Base-by-base conservation (phyloP, 2,888 invertebrate species). In the Serrognathus titanus region DNA sequence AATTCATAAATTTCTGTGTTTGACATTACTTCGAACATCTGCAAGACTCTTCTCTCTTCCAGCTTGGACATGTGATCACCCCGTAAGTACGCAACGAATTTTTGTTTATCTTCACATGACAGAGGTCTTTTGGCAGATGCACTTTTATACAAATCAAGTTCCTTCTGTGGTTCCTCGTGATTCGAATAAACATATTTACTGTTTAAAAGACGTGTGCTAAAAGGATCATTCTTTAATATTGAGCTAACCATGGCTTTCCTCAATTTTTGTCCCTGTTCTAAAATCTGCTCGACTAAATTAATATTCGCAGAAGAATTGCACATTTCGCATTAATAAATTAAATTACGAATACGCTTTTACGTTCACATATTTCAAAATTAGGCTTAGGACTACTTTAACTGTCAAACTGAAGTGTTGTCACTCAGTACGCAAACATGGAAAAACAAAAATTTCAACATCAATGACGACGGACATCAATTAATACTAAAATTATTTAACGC, bases 31-130 rank as follows among this genome's bases (percentile, higher is more conserved):
- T 75, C 69, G 16, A 80, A 69, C 7, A 75, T 76, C 55, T 78
- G 72, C 39, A 81, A 65, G 5, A 78, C 78, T 63, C 73, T 66
- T 49, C 70, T 68, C 61, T 81, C 77, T 40, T 80, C 78, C 20
- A 65, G 65, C 54, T 61, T 66, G 7, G 71, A 69, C 75, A 80
- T 76, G 43, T 75, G 71, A 57, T 79, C 77, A 2, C 79, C 80
- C 59, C 66, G 66, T 51, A 78, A 65, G 62, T 73, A 78, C 37
- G 73, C 67, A 41, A 73, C 59, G 36, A 75, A 61, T 55, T 70
- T 66, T 43, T 67, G 66, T 55, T 66, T 66, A 8, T 70, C 67
- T 7, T 62, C 55, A 40, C 57, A 47, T 12, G 63, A 46, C 39
- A 61, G 41, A 13, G 43, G 37, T 12, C 51, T 56, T 20, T 38